Evolutionary conservation across 2,888 invertebrate species (phyloP), one percentile per base, ranked within the genome.

Genomic region (Philaethria dido): DNA sequence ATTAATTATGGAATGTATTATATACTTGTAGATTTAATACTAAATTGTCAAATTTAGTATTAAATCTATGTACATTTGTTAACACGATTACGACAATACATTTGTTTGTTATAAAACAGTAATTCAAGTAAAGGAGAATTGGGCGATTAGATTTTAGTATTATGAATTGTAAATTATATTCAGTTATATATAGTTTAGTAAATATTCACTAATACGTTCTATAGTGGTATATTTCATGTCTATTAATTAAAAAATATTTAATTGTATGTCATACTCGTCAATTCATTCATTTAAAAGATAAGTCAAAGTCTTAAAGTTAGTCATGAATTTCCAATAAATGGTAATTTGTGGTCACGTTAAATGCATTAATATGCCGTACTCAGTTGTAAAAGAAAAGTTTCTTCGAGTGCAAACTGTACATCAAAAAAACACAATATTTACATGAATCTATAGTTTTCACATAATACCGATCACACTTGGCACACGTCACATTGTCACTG

Each of bases 1-100:
- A 81, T 80, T 80, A 80, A 77, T 77, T 80, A 87, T 90, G 92
- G 92, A 92, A 92, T 92, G 92, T 91, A 82, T 83, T 76, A n/a
- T n/a, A n/a, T n/a, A 82, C 82, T 77, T 76, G 75, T 80, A 81
- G 80, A 82, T 80, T 78, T 83, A 85, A 83, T 78, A 83, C 83
- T 87, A 80, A 84, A 83, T 76, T 70, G 72, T 70, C 61, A 69
- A 62, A 54, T 69, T 69, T 47, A 70, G 66, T 69, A 70, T 70
- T 70, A 69, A 66, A 70, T 62, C 59, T 69, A 64, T 66, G n/a
- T 50, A n/a, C 36, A 60, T 60, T 50, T 60, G 42, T 52, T 22
- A 65, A 60, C 50, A 60, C 45, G 45, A 20, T 60, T 29, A 18
- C 11, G 20, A 39, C 14, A 29, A 29, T 57, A 57, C 55, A 57